These are phyloP conservation scores for Urocyon cinereoargenteus DNA, from an alignment of 2,797 vertebrate genomes.

Conservation along the genomic window DNA sequence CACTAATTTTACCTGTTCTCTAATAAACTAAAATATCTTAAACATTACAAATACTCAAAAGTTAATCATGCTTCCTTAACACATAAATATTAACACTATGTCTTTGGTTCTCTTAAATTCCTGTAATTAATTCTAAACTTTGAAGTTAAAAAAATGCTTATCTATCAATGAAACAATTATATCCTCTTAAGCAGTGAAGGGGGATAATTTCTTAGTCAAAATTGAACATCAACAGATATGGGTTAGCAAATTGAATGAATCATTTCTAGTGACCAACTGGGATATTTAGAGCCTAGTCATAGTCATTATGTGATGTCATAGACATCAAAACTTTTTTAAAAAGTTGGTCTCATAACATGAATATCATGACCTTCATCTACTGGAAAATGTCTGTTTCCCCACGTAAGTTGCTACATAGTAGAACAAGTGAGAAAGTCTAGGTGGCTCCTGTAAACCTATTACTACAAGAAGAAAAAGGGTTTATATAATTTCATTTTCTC, in stretches of 20 bases:
- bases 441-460: background rate
- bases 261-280: background rate
- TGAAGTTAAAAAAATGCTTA: background rate
- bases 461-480: background rate
- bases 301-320: background rate
- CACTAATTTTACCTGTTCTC: constrained; percentile 43
- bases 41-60: constrained; percentile 32
- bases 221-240: background rate
- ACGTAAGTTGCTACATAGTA: background rate
- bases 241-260: background rate
- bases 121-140: constrained; percentile 19
- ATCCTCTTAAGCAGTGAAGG: background rate
- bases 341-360: background rate
- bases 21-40: background rate
- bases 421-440: background rate
- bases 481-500: background rate
- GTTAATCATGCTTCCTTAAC: constrained; percentile 21
- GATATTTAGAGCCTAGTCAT: background rate
- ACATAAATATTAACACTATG: background rate
- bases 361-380: background rate
- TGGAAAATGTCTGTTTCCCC: background rate
- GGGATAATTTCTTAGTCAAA: background rate
- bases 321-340: background rate
- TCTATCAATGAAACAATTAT: background rate
- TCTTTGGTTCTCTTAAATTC: constrained; percentile 28